These are phyloP conservation scores for Mastacembelus armatus DNA, from an alignment of 2,797 vertebrate genomes.

Conservation along the genomic window DNA sequence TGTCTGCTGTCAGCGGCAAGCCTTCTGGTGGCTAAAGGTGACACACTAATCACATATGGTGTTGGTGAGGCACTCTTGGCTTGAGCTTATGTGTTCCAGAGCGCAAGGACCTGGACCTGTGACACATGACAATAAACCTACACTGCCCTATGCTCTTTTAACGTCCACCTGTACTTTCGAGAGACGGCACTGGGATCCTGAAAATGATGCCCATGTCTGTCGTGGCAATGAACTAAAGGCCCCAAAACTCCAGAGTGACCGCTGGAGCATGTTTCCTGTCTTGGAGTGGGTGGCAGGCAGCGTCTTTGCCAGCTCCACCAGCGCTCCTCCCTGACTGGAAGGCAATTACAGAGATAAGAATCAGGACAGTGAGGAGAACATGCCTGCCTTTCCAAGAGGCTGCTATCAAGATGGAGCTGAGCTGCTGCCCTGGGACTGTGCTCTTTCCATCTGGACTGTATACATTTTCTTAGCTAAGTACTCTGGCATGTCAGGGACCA, in stretches of 20 bases:
- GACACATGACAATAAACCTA: conserved; percentile 6
- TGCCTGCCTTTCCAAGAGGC: conserved; percentile 64
- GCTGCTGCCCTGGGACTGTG: conserved; percentile 44
- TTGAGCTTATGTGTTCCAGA: conserved; percentile 1
- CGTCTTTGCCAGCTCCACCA: conserved; percentile 28
- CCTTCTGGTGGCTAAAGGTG: not conserved
- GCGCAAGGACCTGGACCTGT: conserved; percentile 9
- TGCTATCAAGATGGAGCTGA: conserved; percentile 68
- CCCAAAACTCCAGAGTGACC: conserved; percentile 42
- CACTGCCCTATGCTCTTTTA: conserved; percentile 3
- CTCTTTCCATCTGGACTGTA: conserved; percentile 19
- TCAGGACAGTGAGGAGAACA: conserved; percentile 72
- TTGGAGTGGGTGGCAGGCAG: conserved; percentile 58
- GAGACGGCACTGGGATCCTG: conserved; percentile 26
- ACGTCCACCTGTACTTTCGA: not conserved
- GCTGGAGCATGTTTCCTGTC: conserved; percentile 54
- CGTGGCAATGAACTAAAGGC: conserved; percentile 53
- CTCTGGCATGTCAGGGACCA: conserved; percentile 3
- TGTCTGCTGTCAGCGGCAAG: not conserved
- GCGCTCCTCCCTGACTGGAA: conserved; percentile 64
- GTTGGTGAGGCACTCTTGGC: conserved; percentile 6
- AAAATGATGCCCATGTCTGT: conserved; percentile 41
- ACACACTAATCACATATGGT: conserved; percentile 11
- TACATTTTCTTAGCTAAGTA: conserved; percentile 26
- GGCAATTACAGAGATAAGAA: conserved; percentile 79